Conservation (phyloP, 1,140 invertebrate species). For the Drosophila albomicans region DNA sequence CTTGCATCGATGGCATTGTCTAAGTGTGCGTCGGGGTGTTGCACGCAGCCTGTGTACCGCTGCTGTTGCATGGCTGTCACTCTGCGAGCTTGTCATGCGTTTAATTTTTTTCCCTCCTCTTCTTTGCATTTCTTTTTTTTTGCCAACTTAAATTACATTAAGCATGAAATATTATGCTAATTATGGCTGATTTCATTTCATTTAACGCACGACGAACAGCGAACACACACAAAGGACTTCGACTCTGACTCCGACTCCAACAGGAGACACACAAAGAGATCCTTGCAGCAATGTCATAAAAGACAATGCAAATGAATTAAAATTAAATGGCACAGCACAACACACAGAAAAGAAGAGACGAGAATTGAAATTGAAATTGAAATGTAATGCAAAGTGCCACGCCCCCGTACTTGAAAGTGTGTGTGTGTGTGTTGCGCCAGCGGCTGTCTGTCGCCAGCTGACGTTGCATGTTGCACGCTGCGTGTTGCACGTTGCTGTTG, state of each 20-base stretch:
- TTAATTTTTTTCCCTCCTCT: constrained; percentile 46
- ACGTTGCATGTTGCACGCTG: constrained; percentile 35
- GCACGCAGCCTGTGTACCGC: neutral
- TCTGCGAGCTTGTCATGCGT: constrained; percentile 46
- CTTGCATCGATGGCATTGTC: too few species aligned
- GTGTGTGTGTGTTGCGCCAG: constrained; percentile 27
- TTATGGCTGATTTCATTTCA: constrained; percentile 81
- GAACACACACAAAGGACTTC: constrained; percentile 19
- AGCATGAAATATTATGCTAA: constrained; percentile 84
- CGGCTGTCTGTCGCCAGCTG: constrained; percentile 54
- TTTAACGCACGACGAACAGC: constrained; percentile 59
- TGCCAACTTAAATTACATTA: constrained; percentile 82
- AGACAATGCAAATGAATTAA: constrained; percentile 82
- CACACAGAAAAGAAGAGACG: constrained; percentile 45
- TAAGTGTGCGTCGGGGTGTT: too few species aligned
- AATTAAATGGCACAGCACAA: constrained; percentile 66
- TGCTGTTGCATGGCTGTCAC: constrained; percentile 72
- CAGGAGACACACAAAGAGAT: constrained; percentile 6
- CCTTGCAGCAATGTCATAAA: constrained; percentile 41
- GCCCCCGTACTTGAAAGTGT: constrained; percentile 8
- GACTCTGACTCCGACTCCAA: neutral
- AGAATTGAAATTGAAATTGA: constrained; percentile 64
- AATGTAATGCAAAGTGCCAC: constrained; percentile 66
- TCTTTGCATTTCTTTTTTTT: constrained; percentile 39
- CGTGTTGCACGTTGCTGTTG: constrained; percentile 37